A percentile compares a stretch with the other conserved stretches of the same genome.
Evolutionary conservation across 2,113 vertebrate genomes (phyloP).

Genomic region (Alces alces): DNA sequence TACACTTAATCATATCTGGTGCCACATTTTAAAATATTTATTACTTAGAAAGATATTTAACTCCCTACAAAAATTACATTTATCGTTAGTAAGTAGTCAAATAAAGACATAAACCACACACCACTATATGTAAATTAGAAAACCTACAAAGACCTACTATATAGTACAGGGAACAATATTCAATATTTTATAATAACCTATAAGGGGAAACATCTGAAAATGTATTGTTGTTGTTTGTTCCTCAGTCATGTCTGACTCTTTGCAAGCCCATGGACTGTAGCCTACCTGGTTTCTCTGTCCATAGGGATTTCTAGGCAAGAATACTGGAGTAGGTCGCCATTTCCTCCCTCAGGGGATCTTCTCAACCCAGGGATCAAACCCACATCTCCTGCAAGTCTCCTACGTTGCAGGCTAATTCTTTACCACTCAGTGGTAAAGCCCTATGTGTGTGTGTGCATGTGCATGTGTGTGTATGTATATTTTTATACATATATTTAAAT

Average conservation of each 20-base stretch:
- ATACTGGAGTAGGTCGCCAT: neutral
- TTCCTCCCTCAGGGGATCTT: neutral
- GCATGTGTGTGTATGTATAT: neutral
- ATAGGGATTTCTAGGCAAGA: neutral
- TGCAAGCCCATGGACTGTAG: neutral
- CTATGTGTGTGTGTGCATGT: neutral
- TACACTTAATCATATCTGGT: neutral
- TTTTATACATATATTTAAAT: neutral
- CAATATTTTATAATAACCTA: neutral
- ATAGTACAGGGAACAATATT: neutral
- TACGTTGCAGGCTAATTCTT: neutral
- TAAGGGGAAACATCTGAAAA: neutral
- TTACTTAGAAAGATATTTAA: neutral
- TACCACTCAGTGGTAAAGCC: neutral
- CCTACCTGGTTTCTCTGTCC: neutral
- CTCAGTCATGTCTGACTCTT: neutral
- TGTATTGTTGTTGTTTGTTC: neutral
- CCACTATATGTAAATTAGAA: neutral
- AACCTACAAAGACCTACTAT: neutral
- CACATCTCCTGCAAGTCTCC: neutral
- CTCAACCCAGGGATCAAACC: neutral
- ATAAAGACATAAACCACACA: neutral
- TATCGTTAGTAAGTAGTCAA: neutral
- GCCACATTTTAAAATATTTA: neutral
- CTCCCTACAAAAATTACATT: neutral